Evolutionary conservation across 2,797 vertebrate species (phyloP).

Genomic region (Triplophysa bombifrons): DNA sequence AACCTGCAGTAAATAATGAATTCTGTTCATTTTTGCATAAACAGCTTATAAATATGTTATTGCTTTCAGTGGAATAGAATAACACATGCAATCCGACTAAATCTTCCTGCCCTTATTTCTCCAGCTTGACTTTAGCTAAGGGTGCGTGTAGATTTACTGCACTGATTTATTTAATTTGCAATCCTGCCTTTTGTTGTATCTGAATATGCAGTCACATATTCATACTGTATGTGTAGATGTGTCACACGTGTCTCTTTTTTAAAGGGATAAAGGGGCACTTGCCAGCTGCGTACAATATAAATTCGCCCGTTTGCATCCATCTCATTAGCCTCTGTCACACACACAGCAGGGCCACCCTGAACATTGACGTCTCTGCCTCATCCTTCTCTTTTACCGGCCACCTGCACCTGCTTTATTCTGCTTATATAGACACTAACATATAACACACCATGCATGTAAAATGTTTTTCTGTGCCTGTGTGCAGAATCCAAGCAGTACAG

Average conservation of each 20-base stretch:
- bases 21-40: not conserved
- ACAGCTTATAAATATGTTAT: constrained; percentile 19
- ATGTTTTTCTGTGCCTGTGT: not conserved
- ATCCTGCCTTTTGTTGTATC: not conserved
- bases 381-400: constrained; percentile 6
- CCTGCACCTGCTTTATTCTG: constrained; percentile 7
- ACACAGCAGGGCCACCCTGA: constrained; percentile 11
- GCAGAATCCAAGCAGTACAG: not conserved
- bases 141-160: constrained; percentile 14
- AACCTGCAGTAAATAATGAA: constrained; percentile 17
- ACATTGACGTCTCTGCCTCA: constrained; percentile 19
- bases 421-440: not conserved
- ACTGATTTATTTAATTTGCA: constrained; percentile 9
- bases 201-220: not conserved
- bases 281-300: constrained; percentile 16
- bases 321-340: constrained; percentile 25
- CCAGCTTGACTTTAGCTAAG: not conserved
- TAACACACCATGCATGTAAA: not conserved
- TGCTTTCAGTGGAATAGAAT: constrained; percentile 19
- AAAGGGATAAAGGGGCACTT: not conserved
- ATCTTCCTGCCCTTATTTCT: constrained; percentile 7
- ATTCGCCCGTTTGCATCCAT: constrained; percentile 21
- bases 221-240: not conserved
- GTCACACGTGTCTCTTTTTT: not conserved
- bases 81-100: not conserved